These are phyloP conservation scores for Scaptomyza graminum DNA, from an alignment of 1,140 invertebrate genomes.

Conservation along the genomic window DNA sequence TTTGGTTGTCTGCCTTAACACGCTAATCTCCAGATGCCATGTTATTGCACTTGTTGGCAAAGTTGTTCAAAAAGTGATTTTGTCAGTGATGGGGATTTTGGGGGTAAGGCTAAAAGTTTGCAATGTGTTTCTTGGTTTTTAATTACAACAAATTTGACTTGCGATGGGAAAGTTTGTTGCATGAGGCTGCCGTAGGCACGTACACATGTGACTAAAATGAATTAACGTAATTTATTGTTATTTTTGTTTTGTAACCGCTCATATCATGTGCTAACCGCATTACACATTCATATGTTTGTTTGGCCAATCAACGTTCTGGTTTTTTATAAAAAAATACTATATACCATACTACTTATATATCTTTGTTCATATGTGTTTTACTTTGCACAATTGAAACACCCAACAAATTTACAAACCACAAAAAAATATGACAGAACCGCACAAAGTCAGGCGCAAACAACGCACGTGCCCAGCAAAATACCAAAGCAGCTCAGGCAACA, in stretches of 20 bases:
- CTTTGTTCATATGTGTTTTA: slow-evolving; percentile 59
- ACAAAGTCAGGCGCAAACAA: slow-evolving; percentile 61
- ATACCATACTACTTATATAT: background rate
- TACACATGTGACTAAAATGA: slow-evolving; percentile 71
- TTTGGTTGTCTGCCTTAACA: slow-evolving; percentile 59
- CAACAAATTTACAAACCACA: slow-evolving; percentile 52
- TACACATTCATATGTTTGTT: slow-evolving; percentile 52
- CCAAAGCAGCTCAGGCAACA: slow-evolving; percentile 55
- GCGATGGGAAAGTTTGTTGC: slow-evolving; percentile 69
- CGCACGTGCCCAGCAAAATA: slow-evolving; percentile 67
- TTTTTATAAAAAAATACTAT: slow-evolving; percentile 24
- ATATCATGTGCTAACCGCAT: slow-evolving; percentile 77
- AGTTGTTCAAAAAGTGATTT: slow-evolving; percentile 80
- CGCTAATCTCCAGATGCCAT: slow-evolving; percentile 80
- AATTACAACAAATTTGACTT: slow-evolving; percentile 80
- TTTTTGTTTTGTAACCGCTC: slow-evolving; percentile 55
- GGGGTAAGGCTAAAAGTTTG: slow-evolving; percentile 49
- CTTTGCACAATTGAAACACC: slow-evolving; percentile 76
- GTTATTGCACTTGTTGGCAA: slow-evolving; percentile 81
- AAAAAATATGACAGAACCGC: slow-evolving; percentile 67
- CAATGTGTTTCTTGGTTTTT: slow-evolving; percentile 77
- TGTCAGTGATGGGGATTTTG: slow-evolving; percentile 47
- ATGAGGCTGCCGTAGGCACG: slow-evolving; percentile 40
- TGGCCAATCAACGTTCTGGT: slow-evolving; percentile 39
- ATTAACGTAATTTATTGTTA: slow-evolving; percentile 69